Percentiles rank a stretch among this genome's conserved stretches.
Evolutionary conservation across 2,797 vertebrate species (phyloP).

Genomic region (Hoplostethus atlanticus): DNA sequence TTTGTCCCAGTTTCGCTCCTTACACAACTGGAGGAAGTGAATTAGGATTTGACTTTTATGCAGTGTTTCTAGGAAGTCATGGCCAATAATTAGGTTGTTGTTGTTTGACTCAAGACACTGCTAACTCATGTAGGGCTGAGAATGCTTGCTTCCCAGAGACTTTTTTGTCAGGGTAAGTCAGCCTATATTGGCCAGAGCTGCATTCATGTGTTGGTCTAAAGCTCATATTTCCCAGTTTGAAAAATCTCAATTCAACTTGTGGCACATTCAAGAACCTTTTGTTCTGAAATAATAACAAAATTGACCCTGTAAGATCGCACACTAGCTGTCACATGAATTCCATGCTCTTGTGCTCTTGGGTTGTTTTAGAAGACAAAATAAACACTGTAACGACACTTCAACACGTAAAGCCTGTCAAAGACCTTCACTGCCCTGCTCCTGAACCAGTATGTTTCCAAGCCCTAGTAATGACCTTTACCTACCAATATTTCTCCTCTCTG

Average conservation of each 20-base stretch:
- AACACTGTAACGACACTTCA: no score
- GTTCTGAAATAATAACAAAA: background rate
- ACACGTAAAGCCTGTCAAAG: no score
- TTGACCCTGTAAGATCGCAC: background rate
- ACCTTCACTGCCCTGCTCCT: background rate
- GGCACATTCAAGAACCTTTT: no score
- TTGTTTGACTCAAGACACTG: background rate
- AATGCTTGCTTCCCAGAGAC: background rate
- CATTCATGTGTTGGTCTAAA: background rate
- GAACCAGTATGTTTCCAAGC: background rate
- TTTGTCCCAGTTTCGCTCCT: conserved; percentile 61
- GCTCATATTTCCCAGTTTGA: background rate
- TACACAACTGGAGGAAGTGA: background rate
- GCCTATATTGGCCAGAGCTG: background rate
- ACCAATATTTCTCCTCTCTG: background rate
- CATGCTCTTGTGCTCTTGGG: background rate
- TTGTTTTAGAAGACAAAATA: conserved; percentile 16
- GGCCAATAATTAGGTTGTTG: background rate
- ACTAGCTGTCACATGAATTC: background rate
- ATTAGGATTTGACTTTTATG: background rate
- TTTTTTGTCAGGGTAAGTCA: background rate
- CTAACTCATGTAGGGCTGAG: background rate
- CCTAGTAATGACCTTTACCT: background rate
- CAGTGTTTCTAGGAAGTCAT: background rate
- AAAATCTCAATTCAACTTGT: no score